Conservation (phyloP, 2,797 vertebrate genomes). For the Sebastes aleutianus region DNA sequence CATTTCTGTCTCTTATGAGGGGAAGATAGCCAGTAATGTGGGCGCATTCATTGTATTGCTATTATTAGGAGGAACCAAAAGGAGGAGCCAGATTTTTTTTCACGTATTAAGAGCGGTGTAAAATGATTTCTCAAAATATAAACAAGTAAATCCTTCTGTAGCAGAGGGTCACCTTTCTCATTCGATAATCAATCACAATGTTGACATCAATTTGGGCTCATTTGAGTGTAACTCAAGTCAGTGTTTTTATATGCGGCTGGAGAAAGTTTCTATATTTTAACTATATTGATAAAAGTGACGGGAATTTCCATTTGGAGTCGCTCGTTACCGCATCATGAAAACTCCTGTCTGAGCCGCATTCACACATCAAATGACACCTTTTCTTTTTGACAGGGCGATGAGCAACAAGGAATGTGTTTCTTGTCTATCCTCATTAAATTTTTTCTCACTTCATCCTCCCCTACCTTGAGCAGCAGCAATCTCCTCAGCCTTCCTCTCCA, state of each 20-base stretch:
- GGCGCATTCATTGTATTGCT: background rate
- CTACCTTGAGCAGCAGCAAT: slow-evolving; percentile 48
- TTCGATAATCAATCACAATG: background rate
- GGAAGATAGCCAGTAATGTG: background rate
- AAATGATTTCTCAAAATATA: background rate
- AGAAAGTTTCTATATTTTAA: background rate
- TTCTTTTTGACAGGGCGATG: slow-evolving; percentile 24
- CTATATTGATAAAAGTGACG: background rate
- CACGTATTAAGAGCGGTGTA: background rate
- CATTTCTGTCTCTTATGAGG: background rate
- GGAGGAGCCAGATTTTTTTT: background rate
- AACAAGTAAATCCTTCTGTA: background rate
- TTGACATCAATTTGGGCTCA: background rate
- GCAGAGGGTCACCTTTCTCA: background rate
- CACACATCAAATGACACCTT: slow-evolving; percentile 40
- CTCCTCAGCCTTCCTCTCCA: slow-evolving; percentile 57
- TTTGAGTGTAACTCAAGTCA: background rate
- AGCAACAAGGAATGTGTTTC: slow-evolving; percentile 21
- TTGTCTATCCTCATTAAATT: slow-evolving; percentile 26
- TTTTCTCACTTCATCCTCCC: background rate
- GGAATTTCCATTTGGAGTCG: slow-evolving; percentile 21
- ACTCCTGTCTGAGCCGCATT: slow-evolving; percentile 2
- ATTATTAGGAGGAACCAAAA: background rate
- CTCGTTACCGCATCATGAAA: slow-evolving; percentile 14
- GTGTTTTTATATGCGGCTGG: background rate